phyloP scores from a whole-genome alignment of 2,113 vertebrate species.

The Haemorhous mexicanus region DNA sequence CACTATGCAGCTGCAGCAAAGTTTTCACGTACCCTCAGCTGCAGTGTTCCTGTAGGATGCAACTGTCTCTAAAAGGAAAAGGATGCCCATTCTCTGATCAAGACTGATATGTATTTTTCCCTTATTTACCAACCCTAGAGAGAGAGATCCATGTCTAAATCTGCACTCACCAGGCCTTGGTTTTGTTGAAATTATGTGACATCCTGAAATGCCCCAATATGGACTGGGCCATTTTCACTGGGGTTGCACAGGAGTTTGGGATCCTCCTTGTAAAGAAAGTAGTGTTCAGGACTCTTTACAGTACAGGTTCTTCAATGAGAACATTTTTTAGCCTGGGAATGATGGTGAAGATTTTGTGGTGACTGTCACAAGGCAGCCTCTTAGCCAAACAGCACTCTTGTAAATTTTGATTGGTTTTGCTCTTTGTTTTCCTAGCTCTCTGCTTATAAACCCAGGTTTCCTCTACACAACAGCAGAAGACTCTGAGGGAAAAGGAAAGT shows the following conservation, averaged over 20 bases:
- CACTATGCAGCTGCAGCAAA: background rate
- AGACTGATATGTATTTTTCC: background rate
- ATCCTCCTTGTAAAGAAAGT: background rate
- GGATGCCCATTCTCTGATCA: background rate
- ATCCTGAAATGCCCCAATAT: background rate
- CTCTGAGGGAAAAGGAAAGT: background rate
- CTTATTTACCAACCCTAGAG: background rate
- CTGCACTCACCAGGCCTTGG: background rate
- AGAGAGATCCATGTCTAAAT: background rate
- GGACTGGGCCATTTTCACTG: background rate
- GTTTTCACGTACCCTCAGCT: background rate
- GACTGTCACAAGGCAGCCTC: background rate
- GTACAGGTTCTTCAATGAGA: background rate
- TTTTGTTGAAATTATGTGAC: background rate
- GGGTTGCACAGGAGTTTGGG: background rate
- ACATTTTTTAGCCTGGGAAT: background rate
- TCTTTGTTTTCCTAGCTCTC: background rate
- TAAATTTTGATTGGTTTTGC: background rate
- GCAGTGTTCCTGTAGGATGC: background rate
- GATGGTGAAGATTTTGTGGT: background rate
- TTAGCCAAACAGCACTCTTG: background rate
- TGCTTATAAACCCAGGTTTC: background rate
- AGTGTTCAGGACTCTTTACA: background rate
- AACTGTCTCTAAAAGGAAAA: background rate
- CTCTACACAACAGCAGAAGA: background rate